Conservation (phyloP, 2,113 vertebrate genomes). For the Mormoops blainvillei region DNA sequence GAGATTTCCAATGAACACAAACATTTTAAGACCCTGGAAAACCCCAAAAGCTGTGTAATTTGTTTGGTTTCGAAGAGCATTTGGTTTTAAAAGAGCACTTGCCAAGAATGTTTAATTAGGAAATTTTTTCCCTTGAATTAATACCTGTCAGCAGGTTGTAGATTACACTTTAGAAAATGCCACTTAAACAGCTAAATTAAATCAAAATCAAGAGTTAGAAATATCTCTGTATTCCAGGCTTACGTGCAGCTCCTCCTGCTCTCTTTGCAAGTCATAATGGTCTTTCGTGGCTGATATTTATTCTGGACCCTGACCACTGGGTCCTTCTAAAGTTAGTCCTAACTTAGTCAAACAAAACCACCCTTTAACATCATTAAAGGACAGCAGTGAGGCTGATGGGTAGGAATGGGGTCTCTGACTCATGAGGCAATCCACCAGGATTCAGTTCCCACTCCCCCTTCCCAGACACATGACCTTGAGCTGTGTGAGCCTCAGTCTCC, state of each 20-base stretch:
- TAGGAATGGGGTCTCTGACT: not conserved
- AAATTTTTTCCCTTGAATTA: not conserved
- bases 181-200: not conserved
- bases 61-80: conserved; percentile 49
- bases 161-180: not conserved
- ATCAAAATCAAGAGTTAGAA: not conserved
- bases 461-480: not conserved
- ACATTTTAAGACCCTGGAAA: conserved; percentile 27
- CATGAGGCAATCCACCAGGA: not conserved
- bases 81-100: conserved; percentile 47
- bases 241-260: not conserved
- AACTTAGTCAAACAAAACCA: conserved; percentile 17
- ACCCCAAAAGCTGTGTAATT: conserved; percentile 11
- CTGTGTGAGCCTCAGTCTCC: not conserved
- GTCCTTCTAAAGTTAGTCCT: conserved; percentile 7
- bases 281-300: not conserved
- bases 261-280: not conserved
- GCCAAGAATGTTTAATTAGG: conserved; percentile 31
- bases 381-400: not conserved
- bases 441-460: not conserved
- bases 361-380: not conserved
- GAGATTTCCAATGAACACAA: conserved; percentile 8
- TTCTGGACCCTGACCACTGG: not conserved
- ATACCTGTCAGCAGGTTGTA: conserved; percentile 21
- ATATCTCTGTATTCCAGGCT: not conserved